Evolutionary conservation across 64 coral and sea anemone genomes (phyloP).

Genomic region (Pachyseris speciosa): DNA sequence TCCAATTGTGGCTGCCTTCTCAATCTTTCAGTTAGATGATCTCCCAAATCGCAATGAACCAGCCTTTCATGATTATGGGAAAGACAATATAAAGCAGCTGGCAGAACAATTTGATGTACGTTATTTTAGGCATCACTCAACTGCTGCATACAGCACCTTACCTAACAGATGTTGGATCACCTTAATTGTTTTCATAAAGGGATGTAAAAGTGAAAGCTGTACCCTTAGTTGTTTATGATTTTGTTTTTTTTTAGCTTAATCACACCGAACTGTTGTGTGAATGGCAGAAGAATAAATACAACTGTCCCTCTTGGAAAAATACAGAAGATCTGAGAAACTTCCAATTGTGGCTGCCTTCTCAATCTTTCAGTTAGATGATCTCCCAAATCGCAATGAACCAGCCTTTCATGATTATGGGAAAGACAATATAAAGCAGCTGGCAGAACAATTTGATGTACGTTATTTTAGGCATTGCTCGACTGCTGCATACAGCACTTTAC

Average conservation of each 20-base stretch:
- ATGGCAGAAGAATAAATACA: slow-evolving; percentile 9
- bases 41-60: neutral
- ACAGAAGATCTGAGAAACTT: neutral
- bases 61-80: neutral
- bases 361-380: neutral
- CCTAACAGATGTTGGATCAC: neutral
- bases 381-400: neutral
- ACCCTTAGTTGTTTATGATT: neutral
- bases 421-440: slow-evolving; percentile 2
- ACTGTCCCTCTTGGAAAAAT: neutral
- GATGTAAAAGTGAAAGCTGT: neutral
- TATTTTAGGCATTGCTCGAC: neutral
- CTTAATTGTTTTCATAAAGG: neutral
- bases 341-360: slow-evolving; percentile 13
- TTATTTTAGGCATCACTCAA: neutral
- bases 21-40: slow-evolving; percentile 7
- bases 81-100: slow-evolving; percentile 2
- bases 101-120: neutral
- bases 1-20: slow-evolving; percentile 13
- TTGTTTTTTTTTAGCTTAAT: slow-evolving; percentile 9
- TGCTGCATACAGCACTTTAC: neutral
- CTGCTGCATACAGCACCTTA: neutral
- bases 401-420: neutral
- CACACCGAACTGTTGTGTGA: neutral
- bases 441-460: neutral